Conservation (phyloP, 2,888 invertebrate species). For the Lithophane socia region DNA sequence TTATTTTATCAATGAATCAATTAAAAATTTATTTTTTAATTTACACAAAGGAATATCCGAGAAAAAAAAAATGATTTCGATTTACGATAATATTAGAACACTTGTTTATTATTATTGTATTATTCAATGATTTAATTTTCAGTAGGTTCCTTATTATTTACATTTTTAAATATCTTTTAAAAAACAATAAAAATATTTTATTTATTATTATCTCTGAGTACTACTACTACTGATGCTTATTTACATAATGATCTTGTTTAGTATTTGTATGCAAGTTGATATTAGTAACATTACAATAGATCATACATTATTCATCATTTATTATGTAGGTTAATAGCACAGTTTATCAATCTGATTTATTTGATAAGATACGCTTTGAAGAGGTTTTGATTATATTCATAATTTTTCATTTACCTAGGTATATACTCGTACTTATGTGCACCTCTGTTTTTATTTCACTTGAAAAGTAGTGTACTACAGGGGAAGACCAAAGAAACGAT, state of each 20-base stretch:
- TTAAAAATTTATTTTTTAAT: not conserved
- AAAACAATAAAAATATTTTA: too few species aligned
- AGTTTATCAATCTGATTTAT: constrained; percentile 52
- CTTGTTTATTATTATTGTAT: constrained; percentile 8
- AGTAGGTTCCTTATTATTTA: too few species aligned
- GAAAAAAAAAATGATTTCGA: not conserved
- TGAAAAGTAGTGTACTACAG: not conserved
- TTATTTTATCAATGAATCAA: constrained; percentile 19
- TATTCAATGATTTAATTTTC: too few species aligned
- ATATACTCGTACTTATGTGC: not conserved
- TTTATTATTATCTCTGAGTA: too few species aligned
- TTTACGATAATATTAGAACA: not conserved
- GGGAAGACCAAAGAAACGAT: not conserved
- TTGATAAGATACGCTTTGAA: constrained; percentile 52
- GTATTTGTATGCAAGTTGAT: constrained; percentile 53
- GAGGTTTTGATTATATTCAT: constrained; percentile 14
- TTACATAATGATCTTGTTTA: constrained; percentile 53
- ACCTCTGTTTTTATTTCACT: not conserved
- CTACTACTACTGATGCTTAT: constrained; percentile 19
- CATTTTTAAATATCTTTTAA: too few species aligned
- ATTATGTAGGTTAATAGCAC: constrained; percentile 52
- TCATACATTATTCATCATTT: constrained; percentile 54
- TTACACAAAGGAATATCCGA: constrained; percentile 6
- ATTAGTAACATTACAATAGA: constrained; percentile 51
- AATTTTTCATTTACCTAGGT: not conserved